Conservation (phyloP, 2,797 vertebrate genomes). For the Craterocephalus amniculus region DNA sequence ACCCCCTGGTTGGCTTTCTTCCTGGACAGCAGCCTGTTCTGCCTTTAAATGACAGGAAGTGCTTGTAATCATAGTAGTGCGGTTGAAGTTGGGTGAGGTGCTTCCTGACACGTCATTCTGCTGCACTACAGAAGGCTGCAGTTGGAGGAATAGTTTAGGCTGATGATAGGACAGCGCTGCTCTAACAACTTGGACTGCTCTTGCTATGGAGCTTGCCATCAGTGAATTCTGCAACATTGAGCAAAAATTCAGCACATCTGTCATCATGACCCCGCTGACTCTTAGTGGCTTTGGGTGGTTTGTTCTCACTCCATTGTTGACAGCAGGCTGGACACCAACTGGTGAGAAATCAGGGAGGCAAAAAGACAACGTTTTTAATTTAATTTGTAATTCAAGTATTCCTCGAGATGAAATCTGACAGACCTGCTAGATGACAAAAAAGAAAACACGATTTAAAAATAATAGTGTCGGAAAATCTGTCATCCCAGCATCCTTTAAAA, state of each 20-base stretch:
- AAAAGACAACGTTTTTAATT: not conserved
- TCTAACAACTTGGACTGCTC: slow-evolving; percentile 63
- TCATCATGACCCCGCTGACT: slow-evolving; percentile 25
- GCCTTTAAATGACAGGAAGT: slow-evolving; percentile 12
- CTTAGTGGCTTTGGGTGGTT: slow-evolving; percentile 15
- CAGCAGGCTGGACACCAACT: slow-evolving; percentile 17
- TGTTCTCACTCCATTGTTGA: slow-evolving; percentile 25
- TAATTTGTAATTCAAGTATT: not conserved
- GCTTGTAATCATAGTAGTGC: slow-evolving; percentile 4
- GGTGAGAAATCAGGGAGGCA: slow-evolving; percentile 19
- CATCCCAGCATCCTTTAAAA: too few species aligned
- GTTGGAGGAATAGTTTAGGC: slow-evolving; percentile 43
- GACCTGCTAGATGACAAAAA: not conserved
- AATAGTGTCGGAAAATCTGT: too few species aligned
- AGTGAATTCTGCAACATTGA: slow-evolving; percentile 66
- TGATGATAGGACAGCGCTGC: slow-evolving; percentile 39
- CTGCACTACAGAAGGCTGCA: slow-evolving; percentile 31
- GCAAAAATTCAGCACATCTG: slow-evolving; percentile 63
- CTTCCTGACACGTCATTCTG: slow-evolving; percentile 31
- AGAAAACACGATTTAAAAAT: not conserved
- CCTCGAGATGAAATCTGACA: not conserved
- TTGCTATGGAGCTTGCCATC: slow-evolving; percentile 58
- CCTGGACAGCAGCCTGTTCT: slow-evolving; percentile 32
- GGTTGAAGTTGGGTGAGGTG: slow-evolving; percentile 24
- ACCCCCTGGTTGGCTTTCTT: slow-evolving; percentile 30